Conservation (phyloP, 2,888 invertebrate species). For the Mesorhabditis spiculigera region DNA sequence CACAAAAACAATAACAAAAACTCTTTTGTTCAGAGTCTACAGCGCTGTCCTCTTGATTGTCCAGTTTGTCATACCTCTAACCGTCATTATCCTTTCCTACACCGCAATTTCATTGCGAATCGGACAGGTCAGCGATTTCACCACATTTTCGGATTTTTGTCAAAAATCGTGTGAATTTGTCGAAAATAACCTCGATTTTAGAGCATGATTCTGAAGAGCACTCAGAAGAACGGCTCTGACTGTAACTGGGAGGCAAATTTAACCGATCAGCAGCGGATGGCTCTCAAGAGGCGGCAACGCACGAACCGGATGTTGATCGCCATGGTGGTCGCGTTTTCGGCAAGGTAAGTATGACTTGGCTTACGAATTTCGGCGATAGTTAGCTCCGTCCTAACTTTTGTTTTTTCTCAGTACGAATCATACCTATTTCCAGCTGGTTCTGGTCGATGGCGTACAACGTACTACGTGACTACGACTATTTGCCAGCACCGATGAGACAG, state of each 20-base stretch:
- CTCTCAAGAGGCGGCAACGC: conserved; percentile 49
- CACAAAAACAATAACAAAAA: too few relatives aligned
- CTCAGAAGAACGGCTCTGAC: conserved; percentile 34
- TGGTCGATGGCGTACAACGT: conserved; percentile 55
- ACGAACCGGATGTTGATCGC: conserved; percentile 57
- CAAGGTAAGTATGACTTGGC: too few relatives aligned
- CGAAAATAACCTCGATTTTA: conserved; percentile 10
- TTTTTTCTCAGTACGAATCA: too few relatives aligned
- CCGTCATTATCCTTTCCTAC: conserved; percentile 53
- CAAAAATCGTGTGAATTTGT: not conserved
- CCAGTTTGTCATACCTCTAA: conserved; percentile 53
- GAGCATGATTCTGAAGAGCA: conserved; percentile 49
- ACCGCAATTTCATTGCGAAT: conserved; percentile 53
- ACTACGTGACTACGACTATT: conserved; percentile 49
- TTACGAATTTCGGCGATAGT: too few relatives aligned
- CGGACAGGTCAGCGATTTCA: conserved; percentile 41
- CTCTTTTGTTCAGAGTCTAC: conserved; percentile 38
- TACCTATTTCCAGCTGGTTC: conserved; percentile 44
- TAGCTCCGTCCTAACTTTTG: too few relatives aligned
- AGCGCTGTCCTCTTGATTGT: conserved; percentile 47
- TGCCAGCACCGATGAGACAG: conserved; percentile 42
- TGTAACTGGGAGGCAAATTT: conserved; percentile 42
- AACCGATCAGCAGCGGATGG: conserved; percentile 50
- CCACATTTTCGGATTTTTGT: too few relatives aligned
- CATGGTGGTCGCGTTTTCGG: conserved; percentile 52